Evolutionary conservation across 2,888 invertebrate genomes (phyloP).

Genomic region (Tanytarsus gracilentus): DNA sequence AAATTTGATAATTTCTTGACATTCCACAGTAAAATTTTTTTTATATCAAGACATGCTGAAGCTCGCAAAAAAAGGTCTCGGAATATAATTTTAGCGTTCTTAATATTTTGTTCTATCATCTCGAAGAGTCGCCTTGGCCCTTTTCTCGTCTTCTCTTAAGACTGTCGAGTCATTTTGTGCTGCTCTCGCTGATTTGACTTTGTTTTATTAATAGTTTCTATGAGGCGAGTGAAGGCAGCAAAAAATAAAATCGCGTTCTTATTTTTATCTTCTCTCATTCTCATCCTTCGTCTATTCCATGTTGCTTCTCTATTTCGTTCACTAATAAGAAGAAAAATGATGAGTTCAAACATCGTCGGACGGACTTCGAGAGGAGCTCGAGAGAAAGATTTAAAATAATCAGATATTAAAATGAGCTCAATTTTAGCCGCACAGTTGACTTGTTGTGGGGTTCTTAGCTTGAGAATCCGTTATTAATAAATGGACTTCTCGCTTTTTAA

Average conservation of each 20-base stretch:
- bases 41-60: no score
- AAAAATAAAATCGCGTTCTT: not conserved
- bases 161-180: not conserved
- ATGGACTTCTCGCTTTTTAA: slow-evolving; percentile 11
- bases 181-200: not conserved
- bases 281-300: not conserved
- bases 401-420: slow-evolving; percentile 26
- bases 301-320: not conserved
- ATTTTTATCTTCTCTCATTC: not conserved
- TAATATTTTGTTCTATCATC: no score
- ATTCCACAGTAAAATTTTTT: no score
- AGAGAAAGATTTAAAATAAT: slow-evolving; percentile 23
- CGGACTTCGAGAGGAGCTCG: not conserved
- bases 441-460: no score
- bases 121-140: not conserved
- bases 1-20: no score
- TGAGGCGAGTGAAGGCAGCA: not conserved
- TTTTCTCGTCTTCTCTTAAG: not conserved
- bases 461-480: slow-evolving; percentile 26
- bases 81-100: no score
- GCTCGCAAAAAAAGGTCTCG: no score
- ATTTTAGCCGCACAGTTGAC: not conserved
- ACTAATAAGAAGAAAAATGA: not conserved
- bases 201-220: not conserved
- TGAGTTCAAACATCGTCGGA: not conserved